Conservation (phyloP, 2,113 vertebrate genomes). For the Ramphastos sulfuratus region DNA sequence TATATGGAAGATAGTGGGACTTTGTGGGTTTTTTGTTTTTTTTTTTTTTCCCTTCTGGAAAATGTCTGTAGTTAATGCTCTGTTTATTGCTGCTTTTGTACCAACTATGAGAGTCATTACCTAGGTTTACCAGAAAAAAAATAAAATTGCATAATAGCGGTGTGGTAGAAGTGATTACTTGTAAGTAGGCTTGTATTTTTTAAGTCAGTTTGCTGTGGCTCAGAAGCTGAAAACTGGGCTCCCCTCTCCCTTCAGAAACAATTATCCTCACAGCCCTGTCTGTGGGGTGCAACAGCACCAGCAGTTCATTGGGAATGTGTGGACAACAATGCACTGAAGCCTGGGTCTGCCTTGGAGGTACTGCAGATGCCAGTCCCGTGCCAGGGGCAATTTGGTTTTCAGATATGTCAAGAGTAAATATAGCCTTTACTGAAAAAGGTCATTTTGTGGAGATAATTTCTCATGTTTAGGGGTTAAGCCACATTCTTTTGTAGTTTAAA, state of each 20-base stretch:
- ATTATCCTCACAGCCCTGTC: background rate
- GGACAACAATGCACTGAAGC: background rate
- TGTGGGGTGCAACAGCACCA: background rate
- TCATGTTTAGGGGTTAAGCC: background rate
- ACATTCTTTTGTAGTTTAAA: background rate
- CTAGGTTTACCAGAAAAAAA: background rate
- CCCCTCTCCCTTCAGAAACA: background rate
- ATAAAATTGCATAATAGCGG: rapidly evolving
- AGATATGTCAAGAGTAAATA: background rate
- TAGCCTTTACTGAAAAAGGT: background rate
- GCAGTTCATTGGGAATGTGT: background rate
- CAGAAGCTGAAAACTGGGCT: background rate
- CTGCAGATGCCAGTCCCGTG: background rate
- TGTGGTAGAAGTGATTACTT: background rate
- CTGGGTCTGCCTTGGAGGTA: background rate
- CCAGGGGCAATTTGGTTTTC: background rate
- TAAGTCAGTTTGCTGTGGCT: background rate
- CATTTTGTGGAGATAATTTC: background rate
- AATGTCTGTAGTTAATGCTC: background rate
- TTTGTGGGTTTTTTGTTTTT: background rate
- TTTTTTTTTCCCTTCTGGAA: background rate
- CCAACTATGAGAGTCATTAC: background rate
- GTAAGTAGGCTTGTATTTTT: background rate
- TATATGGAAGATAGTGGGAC: background rate
- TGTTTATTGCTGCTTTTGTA: background rate